phyloP scores from a whole-genome alignment of 1,140 invertebrate species.

The Heliconius melpomene region DNA sequence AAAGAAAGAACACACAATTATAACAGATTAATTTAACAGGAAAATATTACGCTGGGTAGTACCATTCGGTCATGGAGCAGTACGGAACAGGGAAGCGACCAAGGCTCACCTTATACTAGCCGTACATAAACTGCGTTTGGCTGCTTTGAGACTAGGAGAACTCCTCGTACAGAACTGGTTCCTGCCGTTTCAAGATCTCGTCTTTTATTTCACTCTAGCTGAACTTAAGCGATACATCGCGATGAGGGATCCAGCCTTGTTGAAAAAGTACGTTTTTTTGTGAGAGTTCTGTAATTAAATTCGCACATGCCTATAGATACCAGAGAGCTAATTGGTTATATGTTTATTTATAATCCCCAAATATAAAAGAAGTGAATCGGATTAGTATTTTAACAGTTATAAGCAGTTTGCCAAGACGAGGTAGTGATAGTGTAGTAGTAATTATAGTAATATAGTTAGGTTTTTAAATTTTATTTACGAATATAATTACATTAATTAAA shows the following conservation, averaged over 20 bases:
- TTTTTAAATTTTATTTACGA: too few relatives aligned
- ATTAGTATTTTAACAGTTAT: too few relatives aligned
- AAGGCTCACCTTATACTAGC: conserved; percentile 84
- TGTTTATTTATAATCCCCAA: too few relatives aligned
- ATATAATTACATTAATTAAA: too few relatives aligned
- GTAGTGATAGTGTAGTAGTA: too few relatives aligned
- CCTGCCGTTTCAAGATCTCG: conserved; percentile 84
- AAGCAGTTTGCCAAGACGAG: too few relatives aligned
- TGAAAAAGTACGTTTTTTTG: conserved; percentile 82
- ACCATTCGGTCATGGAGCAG: conserved; percentile 82
- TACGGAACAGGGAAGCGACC: conserved; percentile 84
- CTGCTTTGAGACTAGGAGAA: conserved; percentile 82
- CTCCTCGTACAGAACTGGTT: conserved; percentile 83
- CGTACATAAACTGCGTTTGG: conserved; percentile 84
- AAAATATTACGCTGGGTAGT: conserved; percentile 78
- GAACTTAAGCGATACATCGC: conserved; percentile 84
- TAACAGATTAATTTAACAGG: conserved; percentile 34
- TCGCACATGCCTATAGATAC: too few relatives aligned
- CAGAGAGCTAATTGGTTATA: too few relatives aligned
- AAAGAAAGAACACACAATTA: background rate
- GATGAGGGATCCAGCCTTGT: conserved; percentile 80
- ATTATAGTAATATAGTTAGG: too few relatives aligned
- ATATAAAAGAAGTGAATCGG: too few relatives aligned
- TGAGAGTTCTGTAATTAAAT: too few relatives aligned
- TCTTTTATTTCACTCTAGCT: conserved; percentile 86